Percentiles rank a stretch among this genome's conserved stretches.
phyloP scores from a whole-genome alignment of 1,140 invertebrate species.

The Dendroctonus valens region DNA sequence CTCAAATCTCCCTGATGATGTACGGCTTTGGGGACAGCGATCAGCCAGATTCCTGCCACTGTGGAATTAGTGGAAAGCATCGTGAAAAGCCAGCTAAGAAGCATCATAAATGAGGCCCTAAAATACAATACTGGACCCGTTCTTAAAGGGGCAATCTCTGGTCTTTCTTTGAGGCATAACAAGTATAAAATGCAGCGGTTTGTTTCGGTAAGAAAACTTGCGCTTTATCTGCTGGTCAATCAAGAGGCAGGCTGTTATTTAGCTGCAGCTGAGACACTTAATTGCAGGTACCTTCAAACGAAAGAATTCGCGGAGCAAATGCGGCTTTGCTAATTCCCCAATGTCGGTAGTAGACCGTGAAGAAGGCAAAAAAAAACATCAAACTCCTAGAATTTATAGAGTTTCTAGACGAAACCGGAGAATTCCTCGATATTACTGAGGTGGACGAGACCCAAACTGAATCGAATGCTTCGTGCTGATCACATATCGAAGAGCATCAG shows the following conservation, averaged over 20 bases:
- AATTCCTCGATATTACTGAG: constrained; percentile 53
- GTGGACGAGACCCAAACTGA: constrained; percentile 55
- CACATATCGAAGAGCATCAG: constrained; percentile 55
- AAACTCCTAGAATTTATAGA: constrained; percentile 53
- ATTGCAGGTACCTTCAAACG: constrained; percentile 3
- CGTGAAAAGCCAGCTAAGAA: constrained; percentile 61
- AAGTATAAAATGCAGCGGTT: constrained; percentile 50
- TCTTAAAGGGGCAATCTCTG: constrained; percentile 58
- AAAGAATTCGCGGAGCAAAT: constrained; percentile 5
- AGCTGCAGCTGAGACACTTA: background rate
- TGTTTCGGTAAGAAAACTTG: constrained; percentile 41
- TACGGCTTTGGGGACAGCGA: constrained; percentile 71
- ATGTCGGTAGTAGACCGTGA: constrained; percentile 31
- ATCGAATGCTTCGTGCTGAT: constrained; percentile 55
- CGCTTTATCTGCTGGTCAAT: background rate
- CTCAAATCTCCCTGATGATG: constrained; percentile 70
- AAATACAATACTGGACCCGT: constrained; percentile 54
- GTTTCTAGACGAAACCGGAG: constrained; percentile 58
- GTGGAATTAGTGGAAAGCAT: constrained; percentile 67
- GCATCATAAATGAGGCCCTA: constrained; percentile 58
- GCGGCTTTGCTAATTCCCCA: background rate
- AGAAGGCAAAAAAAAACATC: constrained; percentile 34
- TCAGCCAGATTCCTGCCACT: constrained; percentile 62
- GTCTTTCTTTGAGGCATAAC: constrained; percentile 68
- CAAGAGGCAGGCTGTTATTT: background rate